phyloP scores from a whole-genome alignment of 2,888 invertebrate species.

The Oeneis ivallda region DNA sequence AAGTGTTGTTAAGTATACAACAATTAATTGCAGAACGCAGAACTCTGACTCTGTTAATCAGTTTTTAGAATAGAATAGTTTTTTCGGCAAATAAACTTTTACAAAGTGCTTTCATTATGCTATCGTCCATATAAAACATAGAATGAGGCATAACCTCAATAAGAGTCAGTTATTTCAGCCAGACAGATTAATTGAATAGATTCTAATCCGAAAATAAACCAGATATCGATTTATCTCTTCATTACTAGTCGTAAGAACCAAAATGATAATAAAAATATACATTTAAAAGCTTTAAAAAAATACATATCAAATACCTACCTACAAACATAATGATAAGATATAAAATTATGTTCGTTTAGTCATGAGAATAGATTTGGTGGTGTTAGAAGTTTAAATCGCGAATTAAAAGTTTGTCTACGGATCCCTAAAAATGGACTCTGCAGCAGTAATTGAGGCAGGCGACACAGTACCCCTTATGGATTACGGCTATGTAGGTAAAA shows the following conservation, averaged over 20 bases:
- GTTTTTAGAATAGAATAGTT: too few relatives aligned
- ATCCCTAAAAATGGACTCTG: slow-evolving; percentile 18
- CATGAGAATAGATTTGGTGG: slow-evolving; percentile 53
- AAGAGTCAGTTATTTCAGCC: too few relatives aligned
- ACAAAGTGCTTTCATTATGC: background rate
- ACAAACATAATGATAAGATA: slow-evolving; percentile 6
- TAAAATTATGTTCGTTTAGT: slow-evolving; percentile 30
- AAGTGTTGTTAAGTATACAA: too few relatives aligned
- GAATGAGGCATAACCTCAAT: too few relatives aligned
- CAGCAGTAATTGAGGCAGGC: slow-evolving; percentile 38
- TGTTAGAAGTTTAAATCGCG: background rate
- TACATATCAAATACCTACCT: background rate
- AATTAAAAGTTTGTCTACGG: background rate
- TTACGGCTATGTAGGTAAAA: slow-evolving; percentile 37
- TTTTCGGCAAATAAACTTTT: background rate
- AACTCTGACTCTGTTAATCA: too few relatives aligned
- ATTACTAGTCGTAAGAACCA: background rate
- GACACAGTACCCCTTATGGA: slow-evolving; percentile 53
- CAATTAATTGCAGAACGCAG: too few relatives aligned
- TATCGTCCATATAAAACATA: background rate
- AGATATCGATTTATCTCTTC: too few relatives aligned
- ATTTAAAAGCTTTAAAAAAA: background rate
- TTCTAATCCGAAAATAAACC: too few relatives aligned
- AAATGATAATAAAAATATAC: background rate
- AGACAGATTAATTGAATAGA: too few relatives aligned